Conservation (phyloP, 2,888 invertebrate species). For the Drosophila affinis region DNA sequence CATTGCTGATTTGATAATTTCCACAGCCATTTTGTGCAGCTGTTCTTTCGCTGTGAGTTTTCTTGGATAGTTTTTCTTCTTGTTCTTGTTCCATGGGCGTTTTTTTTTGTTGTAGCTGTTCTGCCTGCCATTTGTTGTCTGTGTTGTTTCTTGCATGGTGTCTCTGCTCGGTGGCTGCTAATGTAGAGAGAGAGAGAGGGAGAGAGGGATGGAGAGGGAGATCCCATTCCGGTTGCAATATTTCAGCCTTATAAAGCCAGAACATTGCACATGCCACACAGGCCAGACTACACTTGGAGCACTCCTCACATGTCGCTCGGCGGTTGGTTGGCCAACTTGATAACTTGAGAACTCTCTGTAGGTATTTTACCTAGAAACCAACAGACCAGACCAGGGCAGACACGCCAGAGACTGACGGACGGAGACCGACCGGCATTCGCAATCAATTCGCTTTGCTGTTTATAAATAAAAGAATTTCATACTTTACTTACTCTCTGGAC, state of each 20-base stretch:
- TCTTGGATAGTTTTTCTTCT: neutral
- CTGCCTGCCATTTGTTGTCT: neutral
- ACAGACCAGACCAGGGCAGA: neutral
- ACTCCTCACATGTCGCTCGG: conserved; percentile 23
- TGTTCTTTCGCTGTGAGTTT: neutral
- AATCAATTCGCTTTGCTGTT: conserved; percentile 38
- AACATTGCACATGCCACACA: conserved; percentile 46
- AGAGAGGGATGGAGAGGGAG: conserved; percentile 13
- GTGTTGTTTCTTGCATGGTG: neutral
- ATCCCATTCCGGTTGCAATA: conserved; percentile 70
- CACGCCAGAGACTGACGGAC: neutral
- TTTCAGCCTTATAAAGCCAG: conserved; percentile 67
- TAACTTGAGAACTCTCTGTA: conserved; percentile 17
- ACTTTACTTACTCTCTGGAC: conserved; percentile 40
- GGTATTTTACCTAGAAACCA: conserved; percentile 55
- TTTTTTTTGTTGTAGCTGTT: neutral
- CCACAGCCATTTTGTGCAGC: neutral
- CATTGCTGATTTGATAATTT: neutral
- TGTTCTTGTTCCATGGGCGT: neutral
- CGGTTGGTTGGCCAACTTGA: neutral
- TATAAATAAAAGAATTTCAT: conserved; percentile 71
- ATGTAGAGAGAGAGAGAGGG: neutral
- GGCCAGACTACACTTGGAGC: conserved; percentile 15
- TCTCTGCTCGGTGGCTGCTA: neutral
- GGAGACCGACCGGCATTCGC: neutral